phyloP scores from a whole-genome alignment of 2,113 vertebrate genomes.

The Neodon shergylaensis region DNA sequence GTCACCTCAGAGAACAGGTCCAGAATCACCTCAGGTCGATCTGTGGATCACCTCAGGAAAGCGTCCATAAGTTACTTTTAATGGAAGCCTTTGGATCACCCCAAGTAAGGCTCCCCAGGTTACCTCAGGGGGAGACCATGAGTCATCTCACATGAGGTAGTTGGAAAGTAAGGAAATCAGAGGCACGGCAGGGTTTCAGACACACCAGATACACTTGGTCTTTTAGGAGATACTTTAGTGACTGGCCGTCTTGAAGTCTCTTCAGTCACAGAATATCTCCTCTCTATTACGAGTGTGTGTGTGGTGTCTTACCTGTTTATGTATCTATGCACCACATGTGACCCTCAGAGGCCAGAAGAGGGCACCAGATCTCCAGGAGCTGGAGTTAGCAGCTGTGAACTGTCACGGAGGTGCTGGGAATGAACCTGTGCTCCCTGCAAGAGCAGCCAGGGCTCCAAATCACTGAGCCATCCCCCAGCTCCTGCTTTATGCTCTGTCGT shows the following conservation, averaged over 20 bases:
- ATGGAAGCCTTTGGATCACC: neutral
- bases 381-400: neutral
- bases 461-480: neutral
- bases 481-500: neutral
- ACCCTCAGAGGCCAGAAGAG: neutral
- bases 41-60: no score
- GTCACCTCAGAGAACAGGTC: neutral
- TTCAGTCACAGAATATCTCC: neutral
- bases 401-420: neutral
- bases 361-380: neutral
- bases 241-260: neutral
- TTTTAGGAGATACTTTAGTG: neutral
- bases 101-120: no score
- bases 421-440: neutral
- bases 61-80: neutral
- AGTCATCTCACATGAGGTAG: neutral
- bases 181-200: neutral
- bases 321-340: neutral
- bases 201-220: no score
- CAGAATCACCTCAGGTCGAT: neutral
- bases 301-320: neutral
- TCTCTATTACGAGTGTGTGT: neutral
- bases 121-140: neutral
- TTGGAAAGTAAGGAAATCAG: neutral
- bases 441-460: neutral